phyloP scores from a whole-genome alignment of 2,797 vertebrate species.

The Ammospiza maritima region DNA sequence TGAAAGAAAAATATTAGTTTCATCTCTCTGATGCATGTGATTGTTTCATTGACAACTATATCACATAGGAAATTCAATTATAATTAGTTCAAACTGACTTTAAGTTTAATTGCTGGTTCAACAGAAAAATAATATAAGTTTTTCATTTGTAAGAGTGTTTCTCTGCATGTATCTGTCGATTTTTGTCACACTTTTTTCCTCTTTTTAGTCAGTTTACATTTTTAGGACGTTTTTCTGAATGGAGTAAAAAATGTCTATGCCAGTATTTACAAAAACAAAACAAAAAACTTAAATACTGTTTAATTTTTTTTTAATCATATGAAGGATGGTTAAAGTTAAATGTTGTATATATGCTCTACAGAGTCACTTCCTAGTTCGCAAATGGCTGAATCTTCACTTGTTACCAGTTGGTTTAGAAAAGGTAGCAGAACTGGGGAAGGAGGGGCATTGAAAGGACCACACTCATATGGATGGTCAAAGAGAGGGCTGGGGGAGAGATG shows the following conservation, averaged over 20 bases:
- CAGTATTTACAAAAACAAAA: background rate
- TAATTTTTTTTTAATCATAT: background rate
- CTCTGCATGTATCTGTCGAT: background rate
- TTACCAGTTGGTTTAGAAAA: background rate
- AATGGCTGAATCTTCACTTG: background rate
- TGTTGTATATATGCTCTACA: background rate
- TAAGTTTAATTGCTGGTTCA: background rate
- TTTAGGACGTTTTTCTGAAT: background rate
- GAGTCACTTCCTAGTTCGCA: background rate
- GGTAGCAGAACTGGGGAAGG: background rate
- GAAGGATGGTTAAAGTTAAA: background rate
- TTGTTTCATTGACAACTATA: background rate
- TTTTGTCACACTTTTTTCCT: background rate
- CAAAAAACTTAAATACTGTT: background rate
- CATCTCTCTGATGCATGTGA: background rate
- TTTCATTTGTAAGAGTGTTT: background rate
- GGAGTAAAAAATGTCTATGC: background rate
- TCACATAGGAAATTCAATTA: background rate
- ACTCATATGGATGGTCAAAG: background rate
- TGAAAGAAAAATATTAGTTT: background rate
- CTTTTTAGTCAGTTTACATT: background rate
- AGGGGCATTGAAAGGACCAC: background rate
- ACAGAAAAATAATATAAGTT: background rate
- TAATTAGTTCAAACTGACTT: background rate
- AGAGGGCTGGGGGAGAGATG: background rate